Evolutionary conservation across 2,888 invertebrate species (phyloP), one percentile per base, ranked within the genome.

Genomic region (Lasioglossum vierecki): DNA sequence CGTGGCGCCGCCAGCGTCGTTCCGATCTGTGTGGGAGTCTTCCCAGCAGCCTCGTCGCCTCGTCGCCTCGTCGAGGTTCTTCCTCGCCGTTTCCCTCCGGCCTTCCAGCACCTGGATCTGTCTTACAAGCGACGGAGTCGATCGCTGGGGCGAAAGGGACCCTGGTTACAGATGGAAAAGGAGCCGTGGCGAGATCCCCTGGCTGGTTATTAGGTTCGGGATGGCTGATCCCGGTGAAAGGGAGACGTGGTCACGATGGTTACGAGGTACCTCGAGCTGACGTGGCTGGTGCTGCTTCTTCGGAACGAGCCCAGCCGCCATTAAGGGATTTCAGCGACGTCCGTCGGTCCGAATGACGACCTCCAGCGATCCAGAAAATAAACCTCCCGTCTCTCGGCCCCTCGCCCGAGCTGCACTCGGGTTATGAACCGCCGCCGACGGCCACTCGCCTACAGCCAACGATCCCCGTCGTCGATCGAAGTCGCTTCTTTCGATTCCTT

Each of bases 321-420:
- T 93, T 91, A 90, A 92, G 93, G 92, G 91, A 93, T 92, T 93
- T 92, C 91, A 88, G 78, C 84, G 87, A 91, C 88, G 92, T 93
- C 90, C 91, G 91, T 92, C 91, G 90, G 88, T 91, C 92, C 90
- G 90, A 91, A 93, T 93, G 92, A 92, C 91, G 93, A 92, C 89
- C 91, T 91, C 85, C 91, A 92, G 91, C 91, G 91, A 93, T 92
- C 92, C 89, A 88, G 91, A 91, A 93, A 93, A 93, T 93, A 92
- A 93, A 93, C 91, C 89, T 86, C 75, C 82, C 88, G 86, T 79
- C 86, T 75, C 86, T 76, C 75, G 74, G 39, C 83, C 75, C 78
- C 71, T 77, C 80, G 39, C 53, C 4, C 41, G 39, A 6, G 53
- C 76, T 63, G 70, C 77, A 72, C 66, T 66, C 57, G 46, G 88